phyloP scores from a whole-genome alignment of 2,113 vertebrate species.

The Gnathonemus echidnorhynchus region DNA sequence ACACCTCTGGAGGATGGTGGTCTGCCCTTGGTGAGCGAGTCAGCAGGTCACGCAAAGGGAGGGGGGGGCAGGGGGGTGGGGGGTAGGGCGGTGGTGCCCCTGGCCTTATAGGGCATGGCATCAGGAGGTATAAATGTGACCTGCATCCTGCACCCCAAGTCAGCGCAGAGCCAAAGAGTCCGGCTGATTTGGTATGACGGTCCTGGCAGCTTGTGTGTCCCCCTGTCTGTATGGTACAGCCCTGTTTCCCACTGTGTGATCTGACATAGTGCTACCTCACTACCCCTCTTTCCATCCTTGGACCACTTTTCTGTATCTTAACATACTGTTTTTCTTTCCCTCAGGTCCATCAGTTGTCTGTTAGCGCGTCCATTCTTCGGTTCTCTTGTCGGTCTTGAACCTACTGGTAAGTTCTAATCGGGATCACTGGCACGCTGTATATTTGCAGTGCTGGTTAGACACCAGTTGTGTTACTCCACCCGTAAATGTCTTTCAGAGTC shows the following conservation, averaged over 20 bases:
- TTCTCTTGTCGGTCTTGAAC: constrained; percentile 26
- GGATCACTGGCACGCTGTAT: background rate
- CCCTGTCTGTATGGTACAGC: background rate
- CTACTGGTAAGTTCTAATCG: constrained; percentile 30
- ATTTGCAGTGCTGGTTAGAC: background rate
- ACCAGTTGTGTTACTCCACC: background rate
- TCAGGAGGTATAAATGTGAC: constrained; percentile 59
- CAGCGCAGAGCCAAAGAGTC: constrained; percentile 23
- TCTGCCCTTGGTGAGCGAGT: background rate
- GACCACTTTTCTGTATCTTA: background rate
- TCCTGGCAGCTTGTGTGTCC: background rate
- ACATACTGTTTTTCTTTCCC: background rate
- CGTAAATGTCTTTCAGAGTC: constrained; percentile 20
- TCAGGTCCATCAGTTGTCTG: constrained; percentile 32
- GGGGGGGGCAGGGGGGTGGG: constrained; percentile 12
- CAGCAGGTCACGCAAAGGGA: constrained; percentile 15
- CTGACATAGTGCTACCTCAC: background rate
- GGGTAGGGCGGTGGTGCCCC: constrained; percentile 29
- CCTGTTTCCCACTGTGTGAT: background rate
- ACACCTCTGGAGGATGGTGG: background rate
- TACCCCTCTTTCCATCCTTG: background rate
- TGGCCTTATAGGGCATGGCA: constrained; percentile 55
- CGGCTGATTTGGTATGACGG: constrained; percentile 13
- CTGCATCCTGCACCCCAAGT: constrained; percentile 30
- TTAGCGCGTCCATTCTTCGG: constrained; percentile 28